Evolutionary conservation across 2,113 vertebrate species (phyloP), one percentile per base, ranked within the genome.

Genomic region (Brachypodius melanocephalos): DNA sequence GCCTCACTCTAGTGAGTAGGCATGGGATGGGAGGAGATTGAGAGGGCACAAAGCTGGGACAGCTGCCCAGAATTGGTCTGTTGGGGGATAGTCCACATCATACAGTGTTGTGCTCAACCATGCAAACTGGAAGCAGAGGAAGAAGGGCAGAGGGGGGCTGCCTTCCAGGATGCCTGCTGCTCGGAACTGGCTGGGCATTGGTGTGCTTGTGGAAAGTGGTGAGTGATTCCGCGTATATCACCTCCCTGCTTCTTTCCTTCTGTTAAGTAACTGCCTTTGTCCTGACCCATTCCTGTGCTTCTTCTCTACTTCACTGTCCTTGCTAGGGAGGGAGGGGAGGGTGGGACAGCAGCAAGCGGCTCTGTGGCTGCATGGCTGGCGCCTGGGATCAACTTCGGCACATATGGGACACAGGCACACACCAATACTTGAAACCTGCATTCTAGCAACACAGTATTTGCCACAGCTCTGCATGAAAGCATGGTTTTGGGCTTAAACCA

Each of bases 341-440:
- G 46, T 49, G 38, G 74, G 12, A 66, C 45, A 59, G 34, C 36
- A 62, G 32, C 1, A 15, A 24, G 79, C 0, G 0, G 32, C 36
- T 90, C 21, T 38, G n/a, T 77, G 45, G 26, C 42, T 66, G 22
- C 43, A 42, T 42, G 42, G 36, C 48, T 76, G 54, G 36, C 85
- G 34, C 9, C 52, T 66, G 1, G 38, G 9, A n/a, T 69, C 43
- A 14, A 8, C 34, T 21, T 18, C 4, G 0, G 3, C 15, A 17
- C 18, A 8, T 24, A 3, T 10, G 14, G 82, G 84, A 45, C 2
- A 2, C 36, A 20, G 34, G 38, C 4, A 6, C 26, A 13, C 25
- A 25, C 65, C 65, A 75, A 0, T 4, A 4, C 49, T 48, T 2
- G 3, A 69, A 91, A 54, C 17, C 19, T 71, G 42, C 19, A 5